Evolutionary conservation across 2,888 invertebrate genomes (phyloP).

Genomic region (Diploptera punctata): DNA sequence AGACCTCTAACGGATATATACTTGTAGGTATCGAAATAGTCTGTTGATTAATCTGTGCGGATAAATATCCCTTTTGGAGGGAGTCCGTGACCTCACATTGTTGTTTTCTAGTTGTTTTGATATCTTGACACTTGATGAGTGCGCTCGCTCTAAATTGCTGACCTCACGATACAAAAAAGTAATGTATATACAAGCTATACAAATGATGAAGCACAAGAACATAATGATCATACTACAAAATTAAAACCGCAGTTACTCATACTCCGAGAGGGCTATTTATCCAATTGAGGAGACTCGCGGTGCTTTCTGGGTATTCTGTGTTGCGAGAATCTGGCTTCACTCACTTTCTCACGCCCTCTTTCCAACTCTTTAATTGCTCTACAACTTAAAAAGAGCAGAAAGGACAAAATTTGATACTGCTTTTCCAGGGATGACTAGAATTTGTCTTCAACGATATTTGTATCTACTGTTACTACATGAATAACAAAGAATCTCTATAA

Average conservation of each 20-base stretch:
- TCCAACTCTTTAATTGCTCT: slow-evolving; percentile 3
- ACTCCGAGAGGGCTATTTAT: slow-evolving; percentile 32
- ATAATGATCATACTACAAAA: slow-evolving; percentile 22
- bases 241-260: slow-evolving; percentile 27
- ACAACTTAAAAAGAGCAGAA: not conserved
- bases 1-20: too few relatives aligned
- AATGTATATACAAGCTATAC: slow-evolving; percentile 1
- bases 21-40: too few relatives aligned
- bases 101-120: not conserved
- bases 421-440: too few relatives aligned
- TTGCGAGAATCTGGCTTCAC: slow-evolving; percentile 45
- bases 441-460: too few relatives aligned
- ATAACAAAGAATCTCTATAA: too few relatives aligned
- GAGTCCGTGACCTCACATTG: too few relatives aligned
- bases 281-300: slow-evolving; percentile 35
- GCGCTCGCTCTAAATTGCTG: not conserved
- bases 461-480: too few relatives aligned
- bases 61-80: too few relatives aligned
- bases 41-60: too few relatives aligned
- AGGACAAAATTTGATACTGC: not conserved
- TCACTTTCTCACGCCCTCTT: slow-evolving; percentile 47
- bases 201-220: slow-evolving; percentile 2
- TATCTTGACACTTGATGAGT: not conserved
- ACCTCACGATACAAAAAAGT: not conserved
- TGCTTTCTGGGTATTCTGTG: slow-evolving; percentile 39